These are phyloP conservation scores for Dipodomys merriami DNA, from an alignment of 2,113 vertebrate genomes.

Conservation along the genomic window DNA sequence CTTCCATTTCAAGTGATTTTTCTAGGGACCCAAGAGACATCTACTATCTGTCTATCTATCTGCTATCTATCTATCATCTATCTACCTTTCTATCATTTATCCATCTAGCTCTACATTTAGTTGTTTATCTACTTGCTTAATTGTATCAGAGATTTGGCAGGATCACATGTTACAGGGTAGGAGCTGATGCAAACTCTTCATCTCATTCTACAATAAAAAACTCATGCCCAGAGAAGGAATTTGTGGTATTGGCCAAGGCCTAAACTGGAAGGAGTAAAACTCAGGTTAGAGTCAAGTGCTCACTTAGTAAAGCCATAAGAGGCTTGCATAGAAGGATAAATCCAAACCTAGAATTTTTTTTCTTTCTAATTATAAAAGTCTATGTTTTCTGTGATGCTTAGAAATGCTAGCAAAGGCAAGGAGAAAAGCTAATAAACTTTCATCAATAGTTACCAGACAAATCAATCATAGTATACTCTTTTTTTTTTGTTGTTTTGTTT, in stretches of 20 bases:
- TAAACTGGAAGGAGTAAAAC: not conserved
- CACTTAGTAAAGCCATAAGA: not conserved
- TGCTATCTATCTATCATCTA: no score
- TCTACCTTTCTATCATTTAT: no score
- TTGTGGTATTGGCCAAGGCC: not conserved
- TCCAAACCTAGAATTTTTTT: not conserved
- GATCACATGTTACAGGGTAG: not conserved
- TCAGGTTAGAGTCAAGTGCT: not conserved
- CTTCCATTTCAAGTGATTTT: not conserved
- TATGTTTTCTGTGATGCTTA: not conserved
- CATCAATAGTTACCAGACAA: not conserved
- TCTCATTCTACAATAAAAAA: no score
- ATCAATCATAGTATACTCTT: not conserved
- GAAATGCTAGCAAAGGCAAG: not conserved
- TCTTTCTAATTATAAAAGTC: not conserved
- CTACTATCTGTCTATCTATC: no score
- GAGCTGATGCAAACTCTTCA: not conserved
- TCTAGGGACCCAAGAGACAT: no score
- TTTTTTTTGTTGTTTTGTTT: no score
- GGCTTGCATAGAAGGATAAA: not conserved
- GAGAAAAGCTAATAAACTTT: constrained; percentile 1
- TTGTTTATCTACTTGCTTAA: not conserved
- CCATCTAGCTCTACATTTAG: no score
- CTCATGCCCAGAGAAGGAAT: no score
- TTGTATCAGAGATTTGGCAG: not conserved